Evolutionary conservation across 2,797 vertebrate genomes (phyloP), one percentile per base, ranked within the genome.

Genomic region (Hapalemur alaotrensis): DNA sequence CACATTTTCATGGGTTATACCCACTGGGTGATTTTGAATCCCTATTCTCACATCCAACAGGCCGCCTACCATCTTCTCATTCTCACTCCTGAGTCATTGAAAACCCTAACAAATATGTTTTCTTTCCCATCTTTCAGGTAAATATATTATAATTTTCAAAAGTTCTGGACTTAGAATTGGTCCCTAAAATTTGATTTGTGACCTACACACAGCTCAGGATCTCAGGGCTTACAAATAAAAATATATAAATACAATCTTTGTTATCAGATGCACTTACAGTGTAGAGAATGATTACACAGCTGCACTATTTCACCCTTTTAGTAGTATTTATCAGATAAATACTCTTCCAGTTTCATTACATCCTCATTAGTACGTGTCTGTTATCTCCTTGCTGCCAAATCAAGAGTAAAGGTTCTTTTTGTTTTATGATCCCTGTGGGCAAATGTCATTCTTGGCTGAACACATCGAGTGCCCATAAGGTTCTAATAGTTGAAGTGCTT

Each of bases 401-500:
- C 93, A 94, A 93, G 92, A 97, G 93, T 82, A 97, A 96, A 97
- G 72, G 67, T 96, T 97, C 97, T 96, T 98, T 97, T 89, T 92
- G 90, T 98, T 97, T 97, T 97, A 97, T 96, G 97, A 97, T 97
- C 95, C 97, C 95, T 96, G 69, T 96, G 93, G 95, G 97, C 70
- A 43, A 97, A 97, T 96, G 95, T 97, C 96, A 97, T 97, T 98
- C 97, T 96, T 97, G 96, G 97, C 95, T 96, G 96, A 97, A 97
- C 95, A 97, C 81, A 97, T 93, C 46, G 17, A 97, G 85, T 96
- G 87, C 93, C 97, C 96, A 96, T 97, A 97, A 98, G 91, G 93
- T 95, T 93, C 97, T 97, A 97, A 97, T 96, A 96, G 97, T 67
- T 95, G 97, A 97, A 95, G 90, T 91, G 88, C 90, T 96, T 96